Evolutionary conservation across 1,140 invertebrate species (phyloP).

Genomic region (Eriocheir sinensis): DNA sequence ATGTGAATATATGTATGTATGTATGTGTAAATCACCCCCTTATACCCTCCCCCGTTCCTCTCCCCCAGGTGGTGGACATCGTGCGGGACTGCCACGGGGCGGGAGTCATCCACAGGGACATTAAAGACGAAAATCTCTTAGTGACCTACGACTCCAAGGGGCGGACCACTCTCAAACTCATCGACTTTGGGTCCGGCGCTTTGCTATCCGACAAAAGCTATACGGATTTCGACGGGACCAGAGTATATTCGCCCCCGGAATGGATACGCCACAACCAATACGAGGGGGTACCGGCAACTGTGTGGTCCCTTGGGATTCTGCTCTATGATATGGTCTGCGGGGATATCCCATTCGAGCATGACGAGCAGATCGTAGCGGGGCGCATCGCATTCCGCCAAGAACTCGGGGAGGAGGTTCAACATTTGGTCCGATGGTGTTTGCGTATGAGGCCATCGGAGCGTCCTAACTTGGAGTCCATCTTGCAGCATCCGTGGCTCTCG

Average conservation of each 20-base stretch:
- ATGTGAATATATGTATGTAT: too few species aligned
- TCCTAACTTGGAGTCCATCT: constrained; percentile 84
- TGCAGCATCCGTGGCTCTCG: constrained; percentile 84
- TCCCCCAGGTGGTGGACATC: constrained; percentile 83
- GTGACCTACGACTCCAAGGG: constrained; percentile 74
- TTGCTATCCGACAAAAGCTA: constrained; percentile 85
- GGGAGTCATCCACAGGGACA: constrained; percentile 86
- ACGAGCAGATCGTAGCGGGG: constrained; percentile 86
- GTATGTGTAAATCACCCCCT: too few species aligned
- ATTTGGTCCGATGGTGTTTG: constrained; percentile 86
- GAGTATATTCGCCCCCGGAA: constrained; percentile 86
- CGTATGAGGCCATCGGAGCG: constrained; percentile 83
- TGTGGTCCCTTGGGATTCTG: constrained; percentile 88
- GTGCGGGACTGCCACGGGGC: constrained; percentile 83
- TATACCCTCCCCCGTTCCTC: too few species aligned
- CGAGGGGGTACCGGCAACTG: constrained; percentile 85
- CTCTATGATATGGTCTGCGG: constrained; percentile 88
- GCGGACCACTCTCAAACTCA: constrained; percentile 82
- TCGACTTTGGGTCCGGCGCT: constrained; percentile 88
- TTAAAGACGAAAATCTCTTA: constrained; percentile 83
- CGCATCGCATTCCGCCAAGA: constrained; percentile 85
- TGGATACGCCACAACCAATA: constrained; percentile 86
- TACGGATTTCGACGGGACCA: constrained; percentile 87
- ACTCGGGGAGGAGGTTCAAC: constrained; percentile 84
- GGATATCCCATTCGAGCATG: constrained; percentile 88